phyloP scores from a whole-genome alignment of 2,888 invertebrate genomes.

The Agrotis segetum region DNA sequence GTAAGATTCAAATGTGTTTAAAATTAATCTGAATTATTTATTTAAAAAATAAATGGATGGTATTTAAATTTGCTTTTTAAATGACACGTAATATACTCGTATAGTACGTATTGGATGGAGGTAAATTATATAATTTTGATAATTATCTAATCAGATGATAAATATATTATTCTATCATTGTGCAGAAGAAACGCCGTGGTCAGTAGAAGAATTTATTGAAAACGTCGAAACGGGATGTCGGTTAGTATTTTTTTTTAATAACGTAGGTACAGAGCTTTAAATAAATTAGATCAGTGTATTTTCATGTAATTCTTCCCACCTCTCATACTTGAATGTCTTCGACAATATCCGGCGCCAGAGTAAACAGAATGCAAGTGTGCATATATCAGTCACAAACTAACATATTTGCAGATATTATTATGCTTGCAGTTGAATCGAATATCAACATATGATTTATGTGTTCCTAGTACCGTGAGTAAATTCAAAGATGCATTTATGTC shows the following conservation, averaged over 20 bases:
- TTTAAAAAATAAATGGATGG: no score
- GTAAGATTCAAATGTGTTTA: no score
- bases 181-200: constrained; percentile 95
- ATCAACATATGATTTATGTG: constrained; percentile 20
- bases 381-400: background rate
- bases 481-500: constrained; percentile 31
- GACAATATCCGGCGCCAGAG: no score
- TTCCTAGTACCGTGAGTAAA: constrained; percentile 31
- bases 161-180: constrained; percentile 31
- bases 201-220: constrained; percentile 96
- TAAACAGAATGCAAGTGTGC: background rate
- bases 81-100: no score
- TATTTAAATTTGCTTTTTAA: background rate
- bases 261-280: background rate
- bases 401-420: background rate
- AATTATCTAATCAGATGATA: no score
- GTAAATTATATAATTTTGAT: no score
- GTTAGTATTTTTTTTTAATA: constrained; percentile 74
- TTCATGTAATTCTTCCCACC: background rate
- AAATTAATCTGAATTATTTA: no score
- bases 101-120: no score
- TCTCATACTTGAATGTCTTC: no score
- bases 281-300: background rate
- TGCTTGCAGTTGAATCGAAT: constrained; percentile 12
- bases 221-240: constrained; percentile 95